Percentiles rank a stretch among this genome's conserved stretches.
Conservation (phyloP, 2,888 invertebrate genomes). For the Xanthorhoe designata region DNA sequence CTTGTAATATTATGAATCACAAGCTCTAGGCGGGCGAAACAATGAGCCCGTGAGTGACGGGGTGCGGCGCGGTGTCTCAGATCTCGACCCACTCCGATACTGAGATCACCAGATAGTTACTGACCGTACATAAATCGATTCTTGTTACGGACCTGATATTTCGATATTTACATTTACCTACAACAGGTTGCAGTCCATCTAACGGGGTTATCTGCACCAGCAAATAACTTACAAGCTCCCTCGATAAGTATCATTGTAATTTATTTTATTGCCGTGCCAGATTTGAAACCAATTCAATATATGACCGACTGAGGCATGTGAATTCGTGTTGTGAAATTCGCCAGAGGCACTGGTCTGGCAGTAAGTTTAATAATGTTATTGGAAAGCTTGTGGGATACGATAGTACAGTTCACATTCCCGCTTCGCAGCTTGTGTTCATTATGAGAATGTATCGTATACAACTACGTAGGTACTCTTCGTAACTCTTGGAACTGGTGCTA, state of each 20-base stretch:
- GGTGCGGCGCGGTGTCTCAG: conserved; percentile 74
- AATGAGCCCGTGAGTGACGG: conserved; percentile 77
- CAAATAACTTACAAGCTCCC: conserved; percentile 57
- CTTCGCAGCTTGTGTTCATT: conserved; percentile 22
- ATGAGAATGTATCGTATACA: conserved; percentile 19
- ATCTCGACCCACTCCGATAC: conserved; percentile 72
- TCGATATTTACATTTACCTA: conserved; percentile 71
- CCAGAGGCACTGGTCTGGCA: conserved; percentile 33
- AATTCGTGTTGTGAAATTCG: conserved; percentile 41
- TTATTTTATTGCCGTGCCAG: conserved; percentile 54
- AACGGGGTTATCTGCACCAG: conserved; percentile 67
- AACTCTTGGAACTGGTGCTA: conserved; percentile 43
- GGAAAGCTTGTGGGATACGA: conserved; percentile 30
- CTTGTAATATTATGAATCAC: conserved; percentile 78
- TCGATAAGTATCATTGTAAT: conserved; percentile 53
- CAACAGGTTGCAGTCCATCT: conserved; percentile 71
- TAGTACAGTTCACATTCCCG: conserved; percentile 30
- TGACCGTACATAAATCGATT: conserved; percentile 77
- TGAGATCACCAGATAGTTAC: conserved; percentile 70
- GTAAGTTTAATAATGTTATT: conserved; percentile 41
- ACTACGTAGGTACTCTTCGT: conserved; percentile 16
- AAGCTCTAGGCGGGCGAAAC: conserved; percentile 70
- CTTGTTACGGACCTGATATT: conserved; percentile 75
- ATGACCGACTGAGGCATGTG: conserved; percentile 41
- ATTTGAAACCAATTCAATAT: conserved; percentile 44